Percentiles rank a stretch among this genome's conserved stretches.
Conservation (phyloP, 2,113 vertebrate species). For the Calidris pugnax region DNA sequence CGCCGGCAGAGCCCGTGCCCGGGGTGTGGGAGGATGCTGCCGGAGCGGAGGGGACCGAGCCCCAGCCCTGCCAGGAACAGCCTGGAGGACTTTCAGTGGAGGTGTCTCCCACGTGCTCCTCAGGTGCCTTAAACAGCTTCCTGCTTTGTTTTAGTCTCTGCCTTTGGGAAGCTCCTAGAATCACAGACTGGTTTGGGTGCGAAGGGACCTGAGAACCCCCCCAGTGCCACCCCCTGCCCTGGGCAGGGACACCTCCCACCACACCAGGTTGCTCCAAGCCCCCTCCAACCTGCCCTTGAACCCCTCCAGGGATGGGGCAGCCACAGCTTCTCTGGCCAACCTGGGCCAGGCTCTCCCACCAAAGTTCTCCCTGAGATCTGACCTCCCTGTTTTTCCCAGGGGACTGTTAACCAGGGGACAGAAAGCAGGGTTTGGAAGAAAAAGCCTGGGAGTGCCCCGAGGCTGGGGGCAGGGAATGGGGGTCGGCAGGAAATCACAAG, state of each 20-base stretch:
- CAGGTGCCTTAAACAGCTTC: neutral
- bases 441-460: neutral
- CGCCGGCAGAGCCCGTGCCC: accelerated
- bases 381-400: neutral
- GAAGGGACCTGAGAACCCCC: neutral
- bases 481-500: neutral
- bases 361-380: neutral
- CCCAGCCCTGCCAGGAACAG: neutral
- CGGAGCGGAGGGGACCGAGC: neutral
- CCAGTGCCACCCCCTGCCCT: neutral
- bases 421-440: neutral
- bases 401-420: neutral
- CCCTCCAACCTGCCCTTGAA: neutral
- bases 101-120: neutral
- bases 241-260: neutral
- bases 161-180: neutral
- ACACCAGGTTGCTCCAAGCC: neutral
- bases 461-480: neutral
- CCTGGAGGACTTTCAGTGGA: neutral
- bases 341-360: neutral
- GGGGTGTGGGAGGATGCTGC: neutral
- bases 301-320: neutral
- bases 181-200: neutral
- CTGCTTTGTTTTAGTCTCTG: neutral
- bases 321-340: neutral